Base-by-base conservation (phyloP, 2,113 vertebrate genomes). In the Dasyprocta punctata region DNA sequence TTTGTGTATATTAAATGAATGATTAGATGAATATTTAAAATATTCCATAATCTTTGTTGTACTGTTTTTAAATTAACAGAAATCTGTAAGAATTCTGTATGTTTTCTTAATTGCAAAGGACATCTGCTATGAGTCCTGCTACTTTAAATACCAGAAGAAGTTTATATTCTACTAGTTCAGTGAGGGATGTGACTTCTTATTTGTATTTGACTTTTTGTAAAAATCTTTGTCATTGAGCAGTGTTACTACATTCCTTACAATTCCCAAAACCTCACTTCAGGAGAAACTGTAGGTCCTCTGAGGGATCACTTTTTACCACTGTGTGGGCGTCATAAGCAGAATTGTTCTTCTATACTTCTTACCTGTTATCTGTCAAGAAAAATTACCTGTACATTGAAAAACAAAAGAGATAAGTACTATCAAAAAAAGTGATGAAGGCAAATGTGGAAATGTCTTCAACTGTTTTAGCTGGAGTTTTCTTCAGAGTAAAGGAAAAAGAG, bases 21-120 rank as follows among this genome's bases (percentile, higher is more conserved):
- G 20, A 36, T 65, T 83, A 69, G 56, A n/a, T 28, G 94, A 92
- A 67, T 20, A 92, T 81, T 92, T 92, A 94, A 92, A 86, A 86
- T 86, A 92, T n/a, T 52, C 4, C 3, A 80, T 17, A 33, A 75
- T 60, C 12, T 54, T 33, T 87, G 13, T 81, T 81, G 94, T 67
- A 65, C 28, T 61, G 47, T 75, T 92, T 94, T 92, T 47, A 85
- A 95, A 13, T 24, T 92, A 58, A 22, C 24, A 52, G 19, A 69
- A 81, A 65, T 4, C 8, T 67, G 36, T 82, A 86, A 90, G 19
- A 89, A 94, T 77, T 89, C 20, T 82, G 17, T 9, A 75, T 8
- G 33, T 78, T 85, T 91, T 44, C 87, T 87, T 16, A 58, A 11
- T 12, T 78, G 7, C 16, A 24, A 26, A 95, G 36, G 77, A 63